Evolutionary conservation across 2,113 vertebrate species (phyloP), one percentile per base, ranked within the genome.

Genomic region (Rhabdomys dilectus): DNA sequence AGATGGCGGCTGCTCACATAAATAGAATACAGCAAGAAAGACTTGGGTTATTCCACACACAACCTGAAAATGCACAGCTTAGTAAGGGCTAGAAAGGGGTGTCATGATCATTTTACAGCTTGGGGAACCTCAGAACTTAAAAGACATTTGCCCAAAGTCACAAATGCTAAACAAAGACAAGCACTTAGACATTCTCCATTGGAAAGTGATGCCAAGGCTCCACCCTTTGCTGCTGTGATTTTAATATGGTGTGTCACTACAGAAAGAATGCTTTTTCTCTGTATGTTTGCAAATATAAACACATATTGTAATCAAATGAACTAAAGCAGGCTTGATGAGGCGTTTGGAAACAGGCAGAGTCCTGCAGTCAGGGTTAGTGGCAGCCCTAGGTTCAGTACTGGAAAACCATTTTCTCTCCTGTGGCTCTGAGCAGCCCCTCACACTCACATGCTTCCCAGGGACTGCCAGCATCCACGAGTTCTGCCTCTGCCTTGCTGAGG

Each of bases 141-240:
- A 96, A 89, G 93, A 82, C 60, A 91, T 88, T 90, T 80, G 19
- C 26, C 36, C 15, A 60, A 88, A 36, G 92, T 94, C 94, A 93
- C 8, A 56, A 29, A 36, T 16, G 80, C 70, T 97, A 58, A 96
- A n/a, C n/a, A 6, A 24, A 19, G 87, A 34, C 7, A 97, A 95
- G 7, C 95, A 92, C 72, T 78, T 36, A 94, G 34, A 62, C 68
- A 91, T 62, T 66, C 42, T 86, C 82, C 86, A 78, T 31, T 70
- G 75, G 77, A 51, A 81, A 58, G 36, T 4, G 15, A 12, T 39
- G 31, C 7, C 10, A 87, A 53, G 9, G 70, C 31, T 15, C 1
- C 26, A 34, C 34, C 3, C 6, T 66, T 42, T 9, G 24, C 17
- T 45, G 17, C 11, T 34, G 60, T 51, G 13, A 92, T 94, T 68